Evolutionary conservation across 2,113 vertebrate species (phyloP).

Genomic region (Pachyramphus minor): DNA sequence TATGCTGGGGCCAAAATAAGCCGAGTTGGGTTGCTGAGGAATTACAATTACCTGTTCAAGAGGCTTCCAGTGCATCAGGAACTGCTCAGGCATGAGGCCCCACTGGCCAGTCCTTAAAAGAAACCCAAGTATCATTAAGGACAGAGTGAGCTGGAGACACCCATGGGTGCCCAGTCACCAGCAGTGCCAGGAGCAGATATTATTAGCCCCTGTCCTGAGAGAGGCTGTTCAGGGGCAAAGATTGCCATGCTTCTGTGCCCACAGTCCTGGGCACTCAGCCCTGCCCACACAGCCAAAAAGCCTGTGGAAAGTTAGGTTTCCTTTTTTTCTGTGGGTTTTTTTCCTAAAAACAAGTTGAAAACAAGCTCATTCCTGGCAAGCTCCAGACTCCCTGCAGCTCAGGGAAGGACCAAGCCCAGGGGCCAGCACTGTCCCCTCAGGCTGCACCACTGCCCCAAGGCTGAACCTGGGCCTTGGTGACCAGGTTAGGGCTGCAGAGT

Average conservation of each 20-base stretch:
- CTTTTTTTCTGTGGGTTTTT: neutral
- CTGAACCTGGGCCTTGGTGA: neutral
- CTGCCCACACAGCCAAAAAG: neutral
- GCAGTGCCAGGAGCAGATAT: rapidly evolving
- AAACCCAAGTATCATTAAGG: neutral
- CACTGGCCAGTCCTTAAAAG: neutral
- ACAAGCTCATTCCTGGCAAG: neutral
- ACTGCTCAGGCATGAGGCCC: neutral
- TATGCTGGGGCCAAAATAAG: neutral
- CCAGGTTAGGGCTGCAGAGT: rapidly evolving
- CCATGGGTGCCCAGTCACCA: rapidly evolving
- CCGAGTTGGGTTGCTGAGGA: neutral
- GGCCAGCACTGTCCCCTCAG: neutral
- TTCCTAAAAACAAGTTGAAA: neutral
- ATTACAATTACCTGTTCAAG: neutral
- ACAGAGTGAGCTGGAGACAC: neutral
- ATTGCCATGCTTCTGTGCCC: neutral
- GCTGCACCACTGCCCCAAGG: neutral
- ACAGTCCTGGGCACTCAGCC: neutral
- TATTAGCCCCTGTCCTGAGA: rapidly evolving
- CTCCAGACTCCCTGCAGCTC: neutral
- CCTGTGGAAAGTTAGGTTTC: neutral
- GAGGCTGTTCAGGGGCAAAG: rapidly evolving
- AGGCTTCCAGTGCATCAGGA: rapidly evolving
- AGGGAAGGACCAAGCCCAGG: neutral